These are phyloP conservation scores for Conchocele bisecta DNA, from an alignment of 2,888 invertebrate genomes.

Conservation along the genomic window DNA sequence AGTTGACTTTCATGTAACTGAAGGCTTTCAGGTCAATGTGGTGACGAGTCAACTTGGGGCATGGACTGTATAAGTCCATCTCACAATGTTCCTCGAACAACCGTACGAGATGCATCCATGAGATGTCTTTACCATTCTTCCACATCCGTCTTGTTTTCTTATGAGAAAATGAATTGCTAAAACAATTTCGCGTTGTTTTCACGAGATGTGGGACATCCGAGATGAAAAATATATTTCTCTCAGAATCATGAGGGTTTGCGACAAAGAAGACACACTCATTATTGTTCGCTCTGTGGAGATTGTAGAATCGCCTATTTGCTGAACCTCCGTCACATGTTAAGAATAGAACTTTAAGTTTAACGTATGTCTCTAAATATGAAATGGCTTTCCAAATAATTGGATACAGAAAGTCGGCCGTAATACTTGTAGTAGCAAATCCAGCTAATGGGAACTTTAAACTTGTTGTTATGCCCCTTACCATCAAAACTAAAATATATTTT, in stretches of 20 bases:
- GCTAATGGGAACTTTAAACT: conserved; percentile 47
- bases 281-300: conserved; percentile 16
- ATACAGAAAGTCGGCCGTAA: conserved; percentile 52
- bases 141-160: conserved; percentile 44
- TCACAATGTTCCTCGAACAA: conserved; percentile 44
- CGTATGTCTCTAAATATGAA: conserved; percentile 30
- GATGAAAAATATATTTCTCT: conserved; percentile 37
- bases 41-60: conserved; percentile 28
- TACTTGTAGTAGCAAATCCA: conserved; percentile 44
- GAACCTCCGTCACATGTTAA: conserved; percentile 57
- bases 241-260: background rate
- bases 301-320: conserved; percentile 49
- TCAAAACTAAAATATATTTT: conserved; percentile 35
- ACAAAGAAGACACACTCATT: conserved; percentile 1
- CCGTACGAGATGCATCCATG: conserved; percentile 49
- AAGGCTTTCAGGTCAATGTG: conserved; percentile 33
- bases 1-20: conserved; percentile 34
- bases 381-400: conserved; percentile 55
- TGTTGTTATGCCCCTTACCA: conserved; percentile 36
- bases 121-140: conserved; percentile 48
- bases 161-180: conserved; percentile 51
- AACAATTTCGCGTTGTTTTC: conserved; percentile 54
- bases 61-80: conserved; percentile 6
- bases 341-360: conserved; percentile 32
- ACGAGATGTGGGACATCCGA: conserved; percentile 53